Evolutionary conservation across 2,113 vertebrate species (phyloP), one percentile per base, ranked within the genome.

Genomic region (Lasiurus cinereus): DNA sequence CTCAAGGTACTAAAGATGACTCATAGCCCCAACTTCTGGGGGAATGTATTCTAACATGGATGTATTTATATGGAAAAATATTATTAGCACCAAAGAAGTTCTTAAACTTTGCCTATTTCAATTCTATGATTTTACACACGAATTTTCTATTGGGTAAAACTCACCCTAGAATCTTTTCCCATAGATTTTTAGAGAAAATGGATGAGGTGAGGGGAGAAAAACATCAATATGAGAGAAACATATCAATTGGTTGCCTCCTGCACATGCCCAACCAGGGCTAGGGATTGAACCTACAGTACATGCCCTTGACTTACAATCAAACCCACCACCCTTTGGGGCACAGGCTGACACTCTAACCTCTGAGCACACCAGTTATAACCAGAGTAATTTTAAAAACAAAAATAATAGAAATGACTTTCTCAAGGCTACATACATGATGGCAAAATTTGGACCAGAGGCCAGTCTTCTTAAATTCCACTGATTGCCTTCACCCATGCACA

Each of bases 61-160:
- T 82, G 6, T 76, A 31, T 86, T 89, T 89, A 27, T 84, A 72
- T 85, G 85, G 33, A n/a, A 3, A 90, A 89, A 90, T 79, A 96
- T 66, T 85, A 67, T 90, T 73, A 94, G 43, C 50, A 82, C 43
- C 14, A 85, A 86, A 94, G 92, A 6, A 2, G 52, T 70, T 62
- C 56, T 80, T 54, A 96, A 39, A 46, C n/a, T 62, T 80, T 89
- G 79, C 6, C 12, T 69, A 89, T 56, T 89, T 80, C 39, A 96
- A 36, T 14, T 10, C 15, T 48, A 15, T 91, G 36, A 66, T 82
- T 92, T 86, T 29, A 73, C 2, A 88, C 43, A 95, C 78, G 5
- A 78, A 54, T 54, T 54, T 59, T 59, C 21, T 59, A 9, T 59
- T 59, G 22, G 56, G 56, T 59, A 22, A 24, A 22, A 21, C 21